Evolutionary conservation across 1,140 invertebrate species (phyloP), one percentile per base, ranked within the genome.

Genomic region (Batillaria attramentaria): DNA sequence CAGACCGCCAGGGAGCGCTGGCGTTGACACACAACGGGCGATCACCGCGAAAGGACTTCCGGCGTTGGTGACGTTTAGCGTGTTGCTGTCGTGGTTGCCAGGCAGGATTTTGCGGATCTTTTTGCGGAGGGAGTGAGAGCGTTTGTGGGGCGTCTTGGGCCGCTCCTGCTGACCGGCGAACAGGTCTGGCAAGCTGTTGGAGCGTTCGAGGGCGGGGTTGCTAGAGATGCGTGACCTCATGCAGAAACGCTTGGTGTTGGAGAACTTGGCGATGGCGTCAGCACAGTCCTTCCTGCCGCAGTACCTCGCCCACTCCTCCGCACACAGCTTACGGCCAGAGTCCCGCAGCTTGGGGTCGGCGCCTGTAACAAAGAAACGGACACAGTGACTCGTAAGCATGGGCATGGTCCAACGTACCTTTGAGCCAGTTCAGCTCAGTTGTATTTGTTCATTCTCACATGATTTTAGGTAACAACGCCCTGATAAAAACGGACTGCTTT

Each of bases 281-380:
- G 94, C 94, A 85, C 94, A 95, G 20, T 94, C 93, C 83, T 94
- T 93, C 33, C 95, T 92, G 2, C 95, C 94, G 81, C 95, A 95
- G 88, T 94, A 95, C 79, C 94, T 90, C 0, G 95, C 95, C 95
- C 95, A 96, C 86, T 96, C 95, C 76, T 95, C 93, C 0, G 95
- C 94, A 75, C 94, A 92, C 10, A 95, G 90, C 8, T 94, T 94
- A 76, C 95, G 91, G 1, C 94, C 94, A 66, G 93, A 92, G 85
- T 96, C 95, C 35, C 94, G 91, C 66, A 95, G 89, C 4, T 94
- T 94, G 4, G 95, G 94, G 87, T 94, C 95, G 2, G 95, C 94
- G 62, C 95, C 95, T 95, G 78, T 50, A 39, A 33, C 37, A 60
- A 37, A 54, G 43, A 54, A 28, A 28, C 46, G 18, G 16, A 31